Conservation (phyloP, 1,140 invertebrate species). For the Hycleus cichorii region DNA sequence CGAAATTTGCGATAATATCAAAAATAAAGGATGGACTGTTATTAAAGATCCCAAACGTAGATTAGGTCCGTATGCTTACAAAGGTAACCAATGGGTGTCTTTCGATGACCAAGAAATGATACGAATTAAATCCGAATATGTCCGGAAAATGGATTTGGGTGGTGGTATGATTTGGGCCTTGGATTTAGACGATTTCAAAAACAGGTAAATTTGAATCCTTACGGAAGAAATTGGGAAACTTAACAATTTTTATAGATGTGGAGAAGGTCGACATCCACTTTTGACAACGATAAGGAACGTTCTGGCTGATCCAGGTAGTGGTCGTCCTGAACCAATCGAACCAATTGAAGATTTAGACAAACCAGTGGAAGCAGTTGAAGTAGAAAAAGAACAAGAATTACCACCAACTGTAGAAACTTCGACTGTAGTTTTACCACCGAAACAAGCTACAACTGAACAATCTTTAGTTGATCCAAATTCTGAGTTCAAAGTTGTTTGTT, state of each 20-base stretch:
- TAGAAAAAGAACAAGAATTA: slow-evolving; percentile 11
- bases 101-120: slow-evolving; percentile 80
- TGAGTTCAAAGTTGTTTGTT: slow-evolving; percentile 57
- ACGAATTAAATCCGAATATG: slow-evolving; percentile 65
- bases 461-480: slow-evolving; percentile 32
- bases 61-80: slow-evolving; percentile 82
- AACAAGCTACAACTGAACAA: slow-evolving; percentile 8
- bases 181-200: slow-evolving; percentile 78
- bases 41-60: slow-evolving; percentile 64
- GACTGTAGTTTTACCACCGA: not conserved
- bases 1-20: slow-evolving; percentile 78
- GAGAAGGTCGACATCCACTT: slow-evolving; percentile 67
- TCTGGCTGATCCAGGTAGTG: slow-evolving; percentile 45
- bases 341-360: not conserved
- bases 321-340: slow-evolving; percentile 18
- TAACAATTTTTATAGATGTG: slow-evolving; percentile 48
- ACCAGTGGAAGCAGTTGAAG: slow-evolving; percentile 19
- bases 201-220: slow-evolving; percentile 42
- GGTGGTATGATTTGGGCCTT: slow-evolving; percentile 89
- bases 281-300: slow-evolving; percentile 62
- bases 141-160: slow-evolving; percentile 66
- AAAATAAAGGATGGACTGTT: slow-evolving; percentile 67
- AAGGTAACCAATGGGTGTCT: slow-evolving; percentile 81
- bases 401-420: slow-evolving; percentile 8
- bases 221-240: slow-evolving; percentile 33